Base-by-base conservation (phyloP, 2,113 vertebrate species). In the Diadophis punctatus region DNA sequence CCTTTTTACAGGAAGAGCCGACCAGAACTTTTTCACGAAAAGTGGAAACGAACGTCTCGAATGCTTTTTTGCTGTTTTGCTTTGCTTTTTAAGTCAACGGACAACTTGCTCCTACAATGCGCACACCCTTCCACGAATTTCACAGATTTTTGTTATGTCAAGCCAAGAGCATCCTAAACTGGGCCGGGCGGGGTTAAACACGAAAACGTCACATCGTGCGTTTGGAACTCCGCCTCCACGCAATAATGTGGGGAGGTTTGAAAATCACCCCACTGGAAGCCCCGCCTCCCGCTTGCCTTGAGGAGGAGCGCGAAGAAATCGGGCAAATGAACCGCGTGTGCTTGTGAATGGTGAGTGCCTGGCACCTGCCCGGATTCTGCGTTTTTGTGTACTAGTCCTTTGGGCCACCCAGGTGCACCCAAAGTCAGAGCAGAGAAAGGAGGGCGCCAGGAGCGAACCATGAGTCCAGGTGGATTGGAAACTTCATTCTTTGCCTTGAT, bases 251-350 rank as follows among this genome's bases (percentile, higher is more conserved):
- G 53, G 20, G 27, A 87, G 89, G 89, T 88, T 88, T 90, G 92
- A 80, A 91, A 88, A 93, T 93, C 92, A 93, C 92, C 88, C 92
- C 92, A 93, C 30, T 14, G 88, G 8, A 86, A 86, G 74, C 55
- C n/a, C 92, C 88, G 16, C 88, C 92, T 48, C 51, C 8, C 7
- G 27, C 52, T 39, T 20, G 46, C 55, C 39, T 56, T 22, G 39
- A 53, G 91, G 58, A 68, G 85, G 51, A n/a, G 80, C 53, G 90
- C 43, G 84, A 46, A 46, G 84, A n/a, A 60, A 34, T 23, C 14
- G 60, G 49, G 27, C 60, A 74, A 46, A 58, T 8, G 30, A 80
- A 46, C n/a, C 23, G 49, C 39, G 90, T 48, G 90, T 27, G 1
- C 8, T 27, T 2, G 90, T 16, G 14, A 68, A 22, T 18, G 4